Evolutionary conservation across 2,797 vertebrate species (phyloP), one percentile per base, ranked within the genome.

Genomic region (Microctenopoma stevenorrisi): DNA sequence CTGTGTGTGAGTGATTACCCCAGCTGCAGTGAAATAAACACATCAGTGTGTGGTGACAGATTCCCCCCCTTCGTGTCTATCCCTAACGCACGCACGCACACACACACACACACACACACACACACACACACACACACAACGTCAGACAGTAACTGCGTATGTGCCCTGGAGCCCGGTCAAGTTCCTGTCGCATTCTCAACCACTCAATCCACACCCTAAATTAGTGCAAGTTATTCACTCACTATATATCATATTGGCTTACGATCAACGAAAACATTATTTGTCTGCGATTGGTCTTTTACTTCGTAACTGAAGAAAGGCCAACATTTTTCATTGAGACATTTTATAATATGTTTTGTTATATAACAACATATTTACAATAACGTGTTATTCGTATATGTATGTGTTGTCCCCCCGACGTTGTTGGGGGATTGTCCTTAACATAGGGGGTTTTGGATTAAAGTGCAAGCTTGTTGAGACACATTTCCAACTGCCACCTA

Each of bases 1-100:
- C 68, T 22, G 65, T 49, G 67, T 78, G 77, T 93, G 91, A 92
- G 76, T 89, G 90, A 93, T 88, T 65, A 83, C 78, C 77, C 86
- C 92, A 93, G 87, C 89, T 91, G 92, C 87, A 86, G 79, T 76
- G 86, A 87, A 89, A 92, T 90, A 91, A 87, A 93, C 88, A 86
- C 83, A 90, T 93, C 86, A 91, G 79, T 82, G 86, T 88, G 85
- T 88, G 87, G 84, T 90, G 92, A 92, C 92, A 93, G 84, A 85
- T 63, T 53, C 49, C 78, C 60, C 47, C 47, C 78, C 74, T 84
- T 83, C 70, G 47, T 71, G 76, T 83, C 68, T 58, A 56, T 40
- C 44, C n/a, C 59, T 60, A 49, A 76, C 81, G 70, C 79, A 57
- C 74, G 52, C 25, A 43, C 25, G 52, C 71, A 59, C 25, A 40